These are phyloP conservation scores for Umimayanthus chanpuru DNA, from an alignment of 92 coral and sea anemone genomes.

Conservation along the genomic window DNA sequence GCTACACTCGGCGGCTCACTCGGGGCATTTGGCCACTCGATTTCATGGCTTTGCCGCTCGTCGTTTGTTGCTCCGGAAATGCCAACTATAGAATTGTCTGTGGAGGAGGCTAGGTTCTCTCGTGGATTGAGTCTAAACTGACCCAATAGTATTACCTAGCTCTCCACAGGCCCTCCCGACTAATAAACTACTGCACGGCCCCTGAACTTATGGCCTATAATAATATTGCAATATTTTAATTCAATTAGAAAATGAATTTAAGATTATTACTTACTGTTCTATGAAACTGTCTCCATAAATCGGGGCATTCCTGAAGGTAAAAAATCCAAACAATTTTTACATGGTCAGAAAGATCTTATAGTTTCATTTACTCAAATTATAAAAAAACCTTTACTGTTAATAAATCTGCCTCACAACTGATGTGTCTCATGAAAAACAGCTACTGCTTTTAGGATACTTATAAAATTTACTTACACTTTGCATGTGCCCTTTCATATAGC, in stretches of 20 bases:
- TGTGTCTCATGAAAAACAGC: neutral
- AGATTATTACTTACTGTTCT: conserved; percentile 72
- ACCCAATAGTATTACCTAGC: too few species aligned
- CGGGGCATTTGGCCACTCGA: too few species aligned
- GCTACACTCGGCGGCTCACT: too few species aligned
- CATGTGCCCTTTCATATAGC: conserved; percentile 75
- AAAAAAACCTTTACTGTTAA: neutral
- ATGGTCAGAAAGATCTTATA: neutral
- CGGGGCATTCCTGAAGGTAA: conserved; percentile 80
- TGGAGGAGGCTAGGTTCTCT: too few species aligned
- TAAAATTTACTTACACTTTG: conserved; percentile 61
- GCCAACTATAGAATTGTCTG: too few species aligned
- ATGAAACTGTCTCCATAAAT: conserved; percentile 94
- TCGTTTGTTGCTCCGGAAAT: too few species aligned
- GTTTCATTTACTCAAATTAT: neutral
- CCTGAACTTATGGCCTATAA: too few species aligned
- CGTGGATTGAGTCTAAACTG: too few species aligned
- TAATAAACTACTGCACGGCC: too few species aligned
- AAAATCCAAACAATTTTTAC: neutral
- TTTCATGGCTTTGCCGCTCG: too few species aligned
- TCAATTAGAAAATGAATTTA: neutral
- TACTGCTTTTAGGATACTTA: neutral
- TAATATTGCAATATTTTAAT: too few species aligned
- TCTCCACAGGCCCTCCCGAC: too few species aligned
- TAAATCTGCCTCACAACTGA: neutral